Conservation (phyloP, 23 tunicate species). For the Ciona savignyi region DNA sequence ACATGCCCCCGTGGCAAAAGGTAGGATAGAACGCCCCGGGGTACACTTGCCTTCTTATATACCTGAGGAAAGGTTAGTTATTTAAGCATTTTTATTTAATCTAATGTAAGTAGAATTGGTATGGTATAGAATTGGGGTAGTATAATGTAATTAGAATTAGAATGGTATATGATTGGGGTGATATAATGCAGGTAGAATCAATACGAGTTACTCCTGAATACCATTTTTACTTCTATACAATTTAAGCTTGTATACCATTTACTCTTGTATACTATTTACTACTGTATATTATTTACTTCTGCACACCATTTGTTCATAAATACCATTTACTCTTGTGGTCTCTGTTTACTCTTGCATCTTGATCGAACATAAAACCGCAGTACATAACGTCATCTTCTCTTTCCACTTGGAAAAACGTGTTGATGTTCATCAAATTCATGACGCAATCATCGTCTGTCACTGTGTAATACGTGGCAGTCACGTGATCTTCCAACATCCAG, state of each 20-base stretch:
- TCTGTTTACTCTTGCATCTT: conserved; percentile 12
- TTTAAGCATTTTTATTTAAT: no score
- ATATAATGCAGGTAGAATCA: no score
- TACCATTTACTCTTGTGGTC: conserved; percentile 44
- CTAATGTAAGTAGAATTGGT: no score
- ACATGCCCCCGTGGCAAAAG: conserved; percentile 95
- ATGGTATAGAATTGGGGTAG: no score
- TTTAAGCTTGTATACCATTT: no score
- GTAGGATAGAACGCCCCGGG: conserved; percentile 37
- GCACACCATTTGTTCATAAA: no score
- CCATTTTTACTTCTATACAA: no score
- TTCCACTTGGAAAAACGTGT: conserved; percentile 6
- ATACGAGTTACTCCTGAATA: no score
- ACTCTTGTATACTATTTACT: background rate
- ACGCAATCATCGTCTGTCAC: conserved; percentile 91
- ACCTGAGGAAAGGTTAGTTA: conserved; percentile 39
- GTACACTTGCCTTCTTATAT: conserved; percentile 15
- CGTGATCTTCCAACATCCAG: conserved; percentile 34
- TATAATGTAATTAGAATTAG: no score
- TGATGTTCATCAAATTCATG: conserved; percentile 39
- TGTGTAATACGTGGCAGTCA: conserved; percentile 25
- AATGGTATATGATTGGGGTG: no score
- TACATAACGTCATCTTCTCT: conserved; percentile 22
- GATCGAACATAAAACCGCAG: conserved; percentile 65
- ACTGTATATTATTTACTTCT: no score